A percentile compares a stretch with the other conserved stretches of the same genome.
phyloP scores from a whole-genome alignment of 2,888 invertebrate genomes.

The Leptinotarsa rubiginosa region DNA sequence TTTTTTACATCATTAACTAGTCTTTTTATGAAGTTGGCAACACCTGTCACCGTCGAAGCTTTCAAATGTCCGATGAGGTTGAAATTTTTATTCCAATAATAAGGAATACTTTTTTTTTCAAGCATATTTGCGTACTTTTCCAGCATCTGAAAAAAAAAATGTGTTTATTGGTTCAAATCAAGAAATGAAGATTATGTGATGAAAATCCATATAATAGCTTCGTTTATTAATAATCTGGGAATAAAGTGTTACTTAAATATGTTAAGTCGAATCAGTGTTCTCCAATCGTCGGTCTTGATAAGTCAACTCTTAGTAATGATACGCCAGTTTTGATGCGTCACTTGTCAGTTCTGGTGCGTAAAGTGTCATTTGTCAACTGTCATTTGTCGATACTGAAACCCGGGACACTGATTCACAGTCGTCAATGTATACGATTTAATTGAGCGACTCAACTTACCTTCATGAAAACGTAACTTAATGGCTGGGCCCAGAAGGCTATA shows the following conservation, averaged over 20 bases:
- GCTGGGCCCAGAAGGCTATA: conserved; percentile 50
- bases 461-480: conserved; percentile 58
- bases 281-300: no score
- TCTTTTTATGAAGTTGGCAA: conserved; percentile 62
- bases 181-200: no score
- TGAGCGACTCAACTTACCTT: conserved; percentile 49
- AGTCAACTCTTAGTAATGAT: no score
- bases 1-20: conserved; percentile 64
- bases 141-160: conserved; percentile 60
- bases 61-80: conserved; percentile 62
- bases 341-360: no score
- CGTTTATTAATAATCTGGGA: no score
- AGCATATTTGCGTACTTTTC: conserved; percentile 55
- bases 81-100: conserved; percentile 63
- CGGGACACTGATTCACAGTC: background rate
- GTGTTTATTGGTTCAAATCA: no score
- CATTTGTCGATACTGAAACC: no score
- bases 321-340: no score
- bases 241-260: no score
- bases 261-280: no score
- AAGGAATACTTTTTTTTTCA: conserved; percentile 53
- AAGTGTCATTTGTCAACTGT: no score
- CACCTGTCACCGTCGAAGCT: conserved; percentile 58
- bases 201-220: no score
- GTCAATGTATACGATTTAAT: background rate